Conservation (phyloP, 2,797 vertebrate species). For the Saxicola maurus region DNA sequence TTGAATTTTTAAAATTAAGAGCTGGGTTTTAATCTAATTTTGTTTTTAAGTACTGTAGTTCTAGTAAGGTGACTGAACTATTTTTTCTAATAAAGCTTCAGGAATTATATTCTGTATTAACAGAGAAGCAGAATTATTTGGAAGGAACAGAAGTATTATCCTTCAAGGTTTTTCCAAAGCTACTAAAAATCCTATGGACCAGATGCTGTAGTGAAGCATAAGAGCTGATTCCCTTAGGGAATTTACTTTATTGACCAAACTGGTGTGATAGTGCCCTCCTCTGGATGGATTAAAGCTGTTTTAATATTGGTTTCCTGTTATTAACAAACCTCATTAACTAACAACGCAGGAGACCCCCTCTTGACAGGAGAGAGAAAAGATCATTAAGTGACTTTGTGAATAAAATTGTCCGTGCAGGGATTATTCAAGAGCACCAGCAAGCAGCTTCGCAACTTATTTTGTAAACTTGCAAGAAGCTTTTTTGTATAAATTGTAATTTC, state of each 20-base stretch:
- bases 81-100: neutral
- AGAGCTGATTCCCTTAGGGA: neutral
- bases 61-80: neutral
- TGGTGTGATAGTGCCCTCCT: neutral
- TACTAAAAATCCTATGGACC: neutral
- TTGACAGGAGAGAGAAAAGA: neutral
- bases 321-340: neutral
- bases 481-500: neutral
- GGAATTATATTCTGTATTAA: neutral
- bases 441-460: neutral
- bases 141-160: neutral
- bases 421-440: neutral
- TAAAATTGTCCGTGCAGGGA: neutral
- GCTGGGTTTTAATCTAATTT: neutral
- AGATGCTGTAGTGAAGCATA: neutral
- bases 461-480: neutral
- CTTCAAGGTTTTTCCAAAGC: neutral
- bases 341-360: neutral
- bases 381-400: neutral
- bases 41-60: neutral
- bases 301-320: neutral
- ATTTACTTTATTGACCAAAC: neutral
- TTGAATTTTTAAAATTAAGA: neutral
- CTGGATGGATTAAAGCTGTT: neutral
- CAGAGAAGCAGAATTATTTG: neutral